phyloP scores from a whole-genome alignment of 2,888 invertebrate species.

The Stenodema calcarata region DNA sequence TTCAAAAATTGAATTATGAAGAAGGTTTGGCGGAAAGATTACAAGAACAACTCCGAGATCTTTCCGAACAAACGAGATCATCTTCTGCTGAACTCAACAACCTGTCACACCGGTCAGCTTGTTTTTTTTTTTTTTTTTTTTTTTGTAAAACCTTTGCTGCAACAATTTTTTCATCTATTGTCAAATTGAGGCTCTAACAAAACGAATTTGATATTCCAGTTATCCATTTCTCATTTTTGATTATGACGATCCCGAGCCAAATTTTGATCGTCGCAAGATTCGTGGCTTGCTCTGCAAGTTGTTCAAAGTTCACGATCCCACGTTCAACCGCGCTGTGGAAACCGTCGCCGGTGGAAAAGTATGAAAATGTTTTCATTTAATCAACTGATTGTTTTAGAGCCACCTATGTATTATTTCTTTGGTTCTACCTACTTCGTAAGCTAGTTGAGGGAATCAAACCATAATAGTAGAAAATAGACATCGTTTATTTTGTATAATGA shows the following conservation, averaged over 20 bases:
- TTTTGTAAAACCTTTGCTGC: no score
- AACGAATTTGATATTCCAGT: slow-evolving; percentile 58
- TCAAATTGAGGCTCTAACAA: neutral
- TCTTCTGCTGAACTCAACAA: slow-evolving; percentile 58
- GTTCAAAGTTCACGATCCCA: slow-evolving; percentile 74
- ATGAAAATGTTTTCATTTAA: slow-evolving; percentile 54
- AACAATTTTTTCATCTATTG: neutral
- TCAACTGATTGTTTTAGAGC: no score
- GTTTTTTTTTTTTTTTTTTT: no score
- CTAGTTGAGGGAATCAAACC: no score
- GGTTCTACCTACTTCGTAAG: no score
- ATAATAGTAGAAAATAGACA: no score
- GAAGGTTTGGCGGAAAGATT: slow-evolving; percentile 56
- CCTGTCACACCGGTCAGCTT: neutral
- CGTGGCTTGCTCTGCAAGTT: slow-evolving; percentile 82
- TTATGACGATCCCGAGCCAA: slow-evolving; percentile 78
- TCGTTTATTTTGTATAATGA: no score
- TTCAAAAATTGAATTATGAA: slow-evolving; percentile 63
- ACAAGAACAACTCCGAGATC: slow-evolving; percentile 51
- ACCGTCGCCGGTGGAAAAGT: slow-evolving; percentile 85
- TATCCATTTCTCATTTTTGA: slow-evolving; percentile 71
- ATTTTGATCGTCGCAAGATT: slow-evolving; percentile 73
- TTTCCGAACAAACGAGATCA: slow-evolving; percentile 63
- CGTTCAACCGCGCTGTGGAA: slow-evolving; percentile 80
- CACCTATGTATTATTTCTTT: no score